phyloP scores from a whole-genome alignment of 2,113 vertebrate genomes.

The Prunella himalayana region DNA sequence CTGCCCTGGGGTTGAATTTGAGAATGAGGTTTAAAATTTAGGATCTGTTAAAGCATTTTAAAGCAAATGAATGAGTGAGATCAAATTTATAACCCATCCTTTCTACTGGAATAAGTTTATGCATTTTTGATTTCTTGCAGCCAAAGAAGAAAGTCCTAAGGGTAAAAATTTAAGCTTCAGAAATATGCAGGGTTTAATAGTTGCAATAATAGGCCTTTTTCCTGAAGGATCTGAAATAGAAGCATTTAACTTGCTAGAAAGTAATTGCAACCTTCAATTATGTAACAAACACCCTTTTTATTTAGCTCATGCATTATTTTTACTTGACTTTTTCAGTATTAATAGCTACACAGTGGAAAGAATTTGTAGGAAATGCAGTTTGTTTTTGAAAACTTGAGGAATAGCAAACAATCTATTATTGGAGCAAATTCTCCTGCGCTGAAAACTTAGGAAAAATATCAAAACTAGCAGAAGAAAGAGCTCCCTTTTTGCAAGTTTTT shows the following conservation, averaged over 20 bases:
- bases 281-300: background rate
- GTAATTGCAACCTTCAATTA: background rate
- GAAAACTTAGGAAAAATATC: background rate
- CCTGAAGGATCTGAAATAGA: background rate
- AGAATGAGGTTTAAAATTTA: background rate
- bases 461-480: background rate
- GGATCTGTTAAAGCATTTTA: background rate
- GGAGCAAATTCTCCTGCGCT: background rate
- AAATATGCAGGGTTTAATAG: background rate
- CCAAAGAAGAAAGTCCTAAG: background rate
- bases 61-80: background rate
- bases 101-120: background rate
- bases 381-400: background rate
- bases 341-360: background rate
- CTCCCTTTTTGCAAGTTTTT: background rate
- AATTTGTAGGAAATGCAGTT: background rate
- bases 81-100: background rate
- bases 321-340: background rate
- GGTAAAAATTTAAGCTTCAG: background rate
- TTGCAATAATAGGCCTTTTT: background rate
- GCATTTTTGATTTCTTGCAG: background rate
- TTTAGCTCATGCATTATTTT: background rate
- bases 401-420: background rate
- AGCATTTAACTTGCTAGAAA: background rate
- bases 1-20: background rate